Evolutionary conservation across 1,140 invertebrate species (phyloP), one percentile per base, ranked within the genome.

Genomic region (Centruroides sculpturatus): DNA sequence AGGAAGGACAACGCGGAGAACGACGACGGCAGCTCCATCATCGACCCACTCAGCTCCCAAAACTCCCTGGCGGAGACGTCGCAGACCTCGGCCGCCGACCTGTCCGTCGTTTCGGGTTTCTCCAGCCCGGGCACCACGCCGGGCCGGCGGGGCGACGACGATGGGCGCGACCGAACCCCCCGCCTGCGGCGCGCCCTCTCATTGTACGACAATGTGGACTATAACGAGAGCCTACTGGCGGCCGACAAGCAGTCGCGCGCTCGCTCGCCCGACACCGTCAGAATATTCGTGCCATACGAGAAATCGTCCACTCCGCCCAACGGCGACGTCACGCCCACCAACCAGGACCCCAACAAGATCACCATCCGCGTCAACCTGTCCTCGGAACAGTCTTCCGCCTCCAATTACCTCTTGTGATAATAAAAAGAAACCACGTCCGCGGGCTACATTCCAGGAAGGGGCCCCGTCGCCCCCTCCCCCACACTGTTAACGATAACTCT

Each of bases 81-180:
- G 56, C 83, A 87, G 13, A 87, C 85, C 3, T 89, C 86, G 8
- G 87, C 86, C 3, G 85, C 85, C 3, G 85, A 87, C 71, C 73
- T 87, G 35, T 86, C 85, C 59, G 83, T 86, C 52, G 85, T 86
- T 72, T 87, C 85, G 13, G 62, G 57, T 56, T 53, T 59, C 9
- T 59, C 58, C 48, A 57, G 55, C 47, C 61, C 61, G 23, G 60
- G 56, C 12, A 48, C 55, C 3, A 60, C 59, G n/a, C 52, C 52
- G 23, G 59, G 51, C 5, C 8, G 41, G 50, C 62, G 47, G 8
- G 47, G 46, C 11, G 8, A 58, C 7, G 12, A 54, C 10, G 34
- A 23, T 1, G 6, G 4, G 36, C n/a, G 5, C 34, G 8, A 41
- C 10, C 57, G 52, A 5, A 56, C 53, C 35, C 48, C 56, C n/a